Evolutionary conservation across 2,888 invertebrate species (phyloP), one percentile per base, ranked within the genome.

Genomic region (Synanthedon myopaeformis): DNA sequence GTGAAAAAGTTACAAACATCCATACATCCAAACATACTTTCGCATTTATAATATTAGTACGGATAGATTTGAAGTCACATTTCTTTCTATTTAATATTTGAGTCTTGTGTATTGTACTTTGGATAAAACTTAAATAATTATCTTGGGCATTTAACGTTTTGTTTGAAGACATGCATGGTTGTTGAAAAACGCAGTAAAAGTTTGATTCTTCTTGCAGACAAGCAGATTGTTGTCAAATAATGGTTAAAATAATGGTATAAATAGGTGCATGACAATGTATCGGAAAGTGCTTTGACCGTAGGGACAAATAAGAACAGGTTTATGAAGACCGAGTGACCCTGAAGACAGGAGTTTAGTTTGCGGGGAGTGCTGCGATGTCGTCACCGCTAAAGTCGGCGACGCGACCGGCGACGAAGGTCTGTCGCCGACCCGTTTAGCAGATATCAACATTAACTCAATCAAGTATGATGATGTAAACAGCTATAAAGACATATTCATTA

Each of bases 311-410:
- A 48, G 53, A 59, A 54, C 55, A 51, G 53, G 61, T 62, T 58
- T 56, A 64, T 64, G 62, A 63, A 23, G 49, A 49, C 17, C 51
- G 14, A 56, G 50, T 61, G 61, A 59, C 55, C 56, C 64, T 64
- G 61, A 62, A 60, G 62, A 55, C 59, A 59, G 61, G 65, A 64
- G 61, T 60, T 72, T 70, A 70, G 69, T 63, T 65, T 58, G 65
- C 66, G 17, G 23, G 53, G 53, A 53, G 53, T 51, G 53, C 50
- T n/a, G 35, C 19, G 74, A 80, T 85, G 79, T 69, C 82, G 85
- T 86, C 86, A 86, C 68, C 85, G 82, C 84, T 83, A 82, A 79
- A 78, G 75, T 65, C 72, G 73, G 66, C 74, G 76, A 81, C 65
- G 65, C 50, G 12, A 50, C 19, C 14, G 19, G 13, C 50, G 74